Conservation (phyloP, 1,140 invertebrate species). For the Nasonia longicornis region DNA sequence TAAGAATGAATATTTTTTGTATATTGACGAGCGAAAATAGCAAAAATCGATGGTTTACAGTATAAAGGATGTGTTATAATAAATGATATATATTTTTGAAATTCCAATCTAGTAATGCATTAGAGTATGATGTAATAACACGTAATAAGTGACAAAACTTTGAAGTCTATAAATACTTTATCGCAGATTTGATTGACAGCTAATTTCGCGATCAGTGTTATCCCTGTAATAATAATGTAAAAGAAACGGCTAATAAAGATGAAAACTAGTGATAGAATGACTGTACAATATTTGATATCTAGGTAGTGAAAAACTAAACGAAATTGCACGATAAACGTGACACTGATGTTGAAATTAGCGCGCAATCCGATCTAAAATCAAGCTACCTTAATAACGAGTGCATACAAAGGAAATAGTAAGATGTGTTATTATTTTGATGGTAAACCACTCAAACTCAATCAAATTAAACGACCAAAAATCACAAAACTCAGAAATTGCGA, state of each 20-base stretch:
- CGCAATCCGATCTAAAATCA: background rate
- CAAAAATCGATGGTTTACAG: slow-evolving; percentile 24
- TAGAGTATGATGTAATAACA: slow-evolving; percentile 7
- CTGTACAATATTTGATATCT: slow-evolving; percentile 29
- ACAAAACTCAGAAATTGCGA: slow-evolving; percentile 35
- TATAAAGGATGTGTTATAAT: slow-evolving; percentile 5
- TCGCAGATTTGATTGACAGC: slow-evolving; percentile 1
- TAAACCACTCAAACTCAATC: background rate
- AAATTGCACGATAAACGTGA: slow-evolving; percentile 7
- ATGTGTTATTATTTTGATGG: background rate
- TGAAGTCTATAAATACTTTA: slow-evolving; percentile 2
- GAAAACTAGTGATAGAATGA: slow-evolving; percentile 8
- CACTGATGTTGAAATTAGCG: background rate
- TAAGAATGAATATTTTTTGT: slow-evolving; percentile 41
- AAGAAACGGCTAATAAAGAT: background rate
- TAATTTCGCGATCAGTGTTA: slow-evolving; percentile 11
- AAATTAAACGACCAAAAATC: slow-evolving; percentile 4
- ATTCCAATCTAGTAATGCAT: slow-evolving; percentile 21
- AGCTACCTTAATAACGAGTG: background rate
- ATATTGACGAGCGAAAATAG: slow-evolving; percentile 25
- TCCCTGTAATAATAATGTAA: slow-evolving; percentile 26
- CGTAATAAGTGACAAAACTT: background rate
- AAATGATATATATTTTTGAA: slow-evolving; percentile 43
- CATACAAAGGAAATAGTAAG: background rate
- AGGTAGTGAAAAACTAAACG: slow-evolving; percentile 25